Evolutionary conservation across 2,888 invertebrate genomes (phyloP).

Genomic region (Dascillus cervinus): DNA sequence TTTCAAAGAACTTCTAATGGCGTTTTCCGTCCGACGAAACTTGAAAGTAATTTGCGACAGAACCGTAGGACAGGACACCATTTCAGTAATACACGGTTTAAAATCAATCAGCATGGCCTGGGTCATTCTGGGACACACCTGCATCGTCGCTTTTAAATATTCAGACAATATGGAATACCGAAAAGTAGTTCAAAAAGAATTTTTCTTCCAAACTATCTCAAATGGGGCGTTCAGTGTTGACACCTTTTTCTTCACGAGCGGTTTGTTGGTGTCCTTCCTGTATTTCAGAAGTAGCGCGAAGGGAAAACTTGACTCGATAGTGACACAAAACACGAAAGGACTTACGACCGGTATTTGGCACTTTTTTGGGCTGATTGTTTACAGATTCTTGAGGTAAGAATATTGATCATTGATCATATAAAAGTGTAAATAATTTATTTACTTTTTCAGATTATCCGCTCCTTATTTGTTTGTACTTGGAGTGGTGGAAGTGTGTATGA

Average conservation of each 20-base stretch:
- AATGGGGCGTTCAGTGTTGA: constrained; percentile 77
- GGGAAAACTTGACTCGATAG: constrained; percentile 59
- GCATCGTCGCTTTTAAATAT: constrained; percentile 75
- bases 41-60: constrained; percentile 73
- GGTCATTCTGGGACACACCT: constrained; percentile 65
- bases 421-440: background rate
- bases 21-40: constrained; percentile 72
- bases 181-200: constrained; percentile 65
- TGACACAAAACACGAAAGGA: constrained; percentile 54
- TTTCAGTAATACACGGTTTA: constrained; percentile 61
- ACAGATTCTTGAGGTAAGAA: constrained; percentile 65
- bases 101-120: constrained; percentile 58
- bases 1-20: constrained; percentile 61
- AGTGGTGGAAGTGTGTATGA: constrained; percentile 77
- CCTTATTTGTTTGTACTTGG: constrained; percentile 79
- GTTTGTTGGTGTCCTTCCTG: constrained; percentile 75
- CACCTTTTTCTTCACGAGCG: constrained; percentile 75
- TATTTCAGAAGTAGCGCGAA: constrained; percentile 74
- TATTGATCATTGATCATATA: too few species aligned
- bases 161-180: constrained; percentile 74
- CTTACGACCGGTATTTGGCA: constrained; percentile 58
- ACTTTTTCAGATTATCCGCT: constrained; percentile 58
- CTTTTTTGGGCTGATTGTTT: constrained; percentile 67
- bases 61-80: constrained; percentile 70
- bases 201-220: constrained; percentile 70